Evolutionary conservation across 2,888 invertebrate genomes (phyloP).

Genomic region (Thecocarcelia acutangulata): DNA sequence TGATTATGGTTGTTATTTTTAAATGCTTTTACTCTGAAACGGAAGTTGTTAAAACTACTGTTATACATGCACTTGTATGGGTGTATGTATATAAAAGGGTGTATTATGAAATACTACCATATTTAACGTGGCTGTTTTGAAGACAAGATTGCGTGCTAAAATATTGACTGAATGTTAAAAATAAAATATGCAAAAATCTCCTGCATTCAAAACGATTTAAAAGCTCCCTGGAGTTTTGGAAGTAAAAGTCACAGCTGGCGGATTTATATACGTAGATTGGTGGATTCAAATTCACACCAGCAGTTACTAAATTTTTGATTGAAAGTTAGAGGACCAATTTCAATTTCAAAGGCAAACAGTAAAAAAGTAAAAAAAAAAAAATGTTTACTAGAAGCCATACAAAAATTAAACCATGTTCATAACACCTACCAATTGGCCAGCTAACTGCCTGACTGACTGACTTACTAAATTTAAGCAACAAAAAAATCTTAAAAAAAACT

Average conservation of each 20-base stretch:
- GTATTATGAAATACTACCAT: constrained; percentile 18
- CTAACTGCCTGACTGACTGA: constrained; percentile 52
- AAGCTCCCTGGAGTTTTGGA: constrained; percentile 25
- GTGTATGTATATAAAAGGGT: neutral
- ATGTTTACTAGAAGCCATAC: constrained; percentile 19
- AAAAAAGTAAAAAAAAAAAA: neutral
- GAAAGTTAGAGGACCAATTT: constrained; percentile 15
- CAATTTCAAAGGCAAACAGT: constrained; percentile 2
- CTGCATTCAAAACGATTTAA: constrained; percentile 23
- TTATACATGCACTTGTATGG: constrained; percentile 55
- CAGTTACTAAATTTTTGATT: constrained; percentile 16
- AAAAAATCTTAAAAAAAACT: constrained; percentile 17
- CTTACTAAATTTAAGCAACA: constrained; percentile 20
- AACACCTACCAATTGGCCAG: neutral
- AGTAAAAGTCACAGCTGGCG: constrained; percentile 34
- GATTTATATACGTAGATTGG: neutral
- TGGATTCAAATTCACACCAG: neutral
- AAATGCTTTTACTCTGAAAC: constrained; percentile 22
- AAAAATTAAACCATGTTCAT: constrained; percentile 8
- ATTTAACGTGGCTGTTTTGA: neutral
- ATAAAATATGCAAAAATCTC: constrained; percentile 19
- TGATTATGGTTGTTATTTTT: constrained; percentile 52
- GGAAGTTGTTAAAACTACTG: constrained; percentile 68
- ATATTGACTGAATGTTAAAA: constrained; percentile 26
- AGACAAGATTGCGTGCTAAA: constrained; percentile 48